Evolutionary conservation across 2,888 invertebrate genomes (phyloP).

Genomic region (Tubulanus polymorphus): DNA sequence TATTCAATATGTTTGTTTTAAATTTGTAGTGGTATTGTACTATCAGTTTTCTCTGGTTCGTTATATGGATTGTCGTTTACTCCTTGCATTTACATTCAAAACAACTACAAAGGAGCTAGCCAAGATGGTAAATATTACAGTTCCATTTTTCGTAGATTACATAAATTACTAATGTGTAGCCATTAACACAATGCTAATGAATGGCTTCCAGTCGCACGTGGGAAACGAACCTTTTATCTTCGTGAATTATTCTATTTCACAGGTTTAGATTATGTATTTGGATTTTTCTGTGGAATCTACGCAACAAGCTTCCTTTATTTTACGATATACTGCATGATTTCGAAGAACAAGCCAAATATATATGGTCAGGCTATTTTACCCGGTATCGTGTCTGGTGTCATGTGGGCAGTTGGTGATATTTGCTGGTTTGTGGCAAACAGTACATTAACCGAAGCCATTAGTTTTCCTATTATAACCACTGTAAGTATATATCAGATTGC

Average conservation of each 20-base stretch:
- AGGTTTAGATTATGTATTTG: slow-evolving; percentile 55
- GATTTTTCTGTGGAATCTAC: slow-evolving; percentile 55
- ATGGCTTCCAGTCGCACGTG: too few species aligned
- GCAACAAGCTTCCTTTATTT: slow-evolving; percentile 51
- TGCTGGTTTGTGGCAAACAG: slow-evolving; percentile 57
- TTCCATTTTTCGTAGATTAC: not conserved
- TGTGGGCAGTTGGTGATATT: slow-evolving; percentile 56
- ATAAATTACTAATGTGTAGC: too few species aligned
- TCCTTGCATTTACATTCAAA: slow-evolving; percentile 55
- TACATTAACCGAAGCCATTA: slow-evolving; percentile 54
- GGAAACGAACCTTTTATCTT: too few species aligned
- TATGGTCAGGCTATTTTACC: slow-evolving; percentile 53
- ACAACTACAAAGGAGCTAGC: slow-evolving; percentile 37
- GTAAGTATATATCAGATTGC: slow-evolving; percentile 18
- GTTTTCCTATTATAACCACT: slow-evolving; percentile 56
- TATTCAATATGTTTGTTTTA: too few species aligned
- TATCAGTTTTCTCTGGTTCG: slow-evolving; percentile 53
- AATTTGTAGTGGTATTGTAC: slow-evolving; percentile 47
- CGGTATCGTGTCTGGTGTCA: slow-evolving; percentile 52
- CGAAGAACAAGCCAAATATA: slow-evolving; percentile 51
- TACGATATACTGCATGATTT: slow-evolving; percentile 47
- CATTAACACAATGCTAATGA: too few species aligned
- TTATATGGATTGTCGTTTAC: slow-evolving; percentile 56
- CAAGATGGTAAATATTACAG: slow-evolving; percentile 34
- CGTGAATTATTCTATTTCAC: too few species aligned